Conservation (phyloP, 2,888 invertebrate genomes). For the Smittia aterrima region DNA sequence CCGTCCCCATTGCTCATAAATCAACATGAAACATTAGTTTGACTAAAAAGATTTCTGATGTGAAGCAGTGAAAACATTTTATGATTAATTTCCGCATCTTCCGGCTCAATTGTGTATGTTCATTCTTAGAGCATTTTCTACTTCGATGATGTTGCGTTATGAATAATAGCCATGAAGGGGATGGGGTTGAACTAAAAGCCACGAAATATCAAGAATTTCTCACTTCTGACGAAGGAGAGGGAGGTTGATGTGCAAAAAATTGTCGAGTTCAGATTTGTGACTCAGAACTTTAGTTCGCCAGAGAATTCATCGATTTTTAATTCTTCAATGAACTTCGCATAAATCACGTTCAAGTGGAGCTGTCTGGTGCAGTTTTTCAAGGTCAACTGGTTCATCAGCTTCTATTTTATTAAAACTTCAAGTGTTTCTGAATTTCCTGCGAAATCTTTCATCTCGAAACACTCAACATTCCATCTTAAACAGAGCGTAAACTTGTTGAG, state of each 20-base stretch:
- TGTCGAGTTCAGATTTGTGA: too few species aligned
- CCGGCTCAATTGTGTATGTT: background rate
- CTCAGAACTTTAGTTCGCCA: too few species aligned
- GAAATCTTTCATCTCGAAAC: background rate
- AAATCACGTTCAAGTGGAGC: background rate
- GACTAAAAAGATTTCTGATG: background rate
- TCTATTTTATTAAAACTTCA: background rate
- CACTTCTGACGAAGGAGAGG: too few species aligned
- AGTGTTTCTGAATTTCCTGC: too few species aligned
- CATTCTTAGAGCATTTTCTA: background rate
- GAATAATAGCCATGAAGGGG: too few species aligned
- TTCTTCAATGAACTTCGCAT: background rate
- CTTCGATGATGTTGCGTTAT: background rate
- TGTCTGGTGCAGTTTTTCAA: background rate
- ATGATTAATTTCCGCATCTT: slow-evolving; percentile 14
- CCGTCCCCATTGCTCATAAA: background rate
- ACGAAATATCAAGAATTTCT: too few species aligned
- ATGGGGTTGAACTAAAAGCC: too few species aligned
- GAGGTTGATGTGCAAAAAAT: too few species aligned
- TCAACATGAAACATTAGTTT: background rate
- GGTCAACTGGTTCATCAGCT: background rate
- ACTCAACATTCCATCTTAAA: too few species aligned
- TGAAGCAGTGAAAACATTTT: background rate
- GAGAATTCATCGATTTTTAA: background rate
- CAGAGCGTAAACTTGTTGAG: too few species aligned